Percentiles rank a stretch among this genome's conserved stretches.
These are phyloP conservation scores for Jordanella pulchra DNA, from an alignment of 2,797 vertebrate genomes.

Conservation along the genomic window DNA sequence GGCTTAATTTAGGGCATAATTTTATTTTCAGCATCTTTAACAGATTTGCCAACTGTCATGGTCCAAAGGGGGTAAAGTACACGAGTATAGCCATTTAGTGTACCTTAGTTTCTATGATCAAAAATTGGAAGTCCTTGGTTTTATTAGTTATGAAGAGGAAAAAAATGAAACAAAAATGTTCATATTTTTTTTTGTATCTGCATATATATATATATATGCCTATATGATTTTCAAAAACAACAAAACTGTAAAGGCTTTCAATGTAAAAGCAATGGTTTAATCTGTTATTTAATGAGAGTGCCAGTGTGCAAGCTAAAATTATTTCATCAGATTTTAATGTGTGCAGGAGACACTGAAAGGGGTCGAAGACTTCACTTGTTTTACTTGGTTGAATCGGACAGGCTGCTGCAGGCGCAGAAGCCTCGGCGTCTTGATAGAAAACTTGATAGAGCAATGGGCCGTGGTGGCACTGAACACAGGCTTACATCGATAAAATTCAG, in stretches of 20 bases:
- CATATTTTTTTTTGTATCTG: background rate
- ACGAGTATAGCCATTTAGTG: background rate
- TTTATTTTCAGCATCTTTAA: background rate
- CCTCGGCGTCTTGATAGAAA: constrained; percentile 68
- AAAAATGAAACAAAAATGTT: background rate
- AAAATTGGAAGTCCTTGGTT: background rate
- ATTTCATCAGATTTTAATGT: constrained; percentile 34
- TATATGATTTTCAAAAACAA: background rate
- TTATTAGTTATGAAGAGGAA: background rate
- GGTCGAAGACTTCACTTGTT: constrained; percentile 66
- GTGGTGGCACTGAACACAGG: constrained; percentile 70
- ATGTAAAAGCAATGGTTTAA: background rate
- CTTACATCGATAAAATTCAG: constrained; percentile 79
- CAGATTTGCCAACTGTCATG: background rate
- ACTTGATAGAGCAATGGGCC: constrained; percentile 75
- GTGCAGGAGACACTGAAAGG: constrained; percentile 32
- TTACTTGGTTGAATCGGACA: constrained; percentile 75
- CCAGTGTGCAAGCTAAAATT: constrained; percentile 20
- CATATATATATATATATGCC: too few relatives aligned
- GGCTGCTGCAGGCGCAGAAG: constrained; percentile 66
- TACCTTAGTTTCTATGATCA: background rate
- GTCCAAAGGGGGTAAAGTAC: background rate
- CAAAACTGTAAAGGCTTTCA: background rate
- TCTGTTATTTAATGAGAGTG: constrained; percentile 5
- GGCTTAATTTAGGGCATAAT: background rate